A percentile compares a stretch with the other conserved stretches of the same genome.
Evolutionary conservation across 2,797 vertebrate genomes (phyloP).

Genomic region (Coluber constrictor): DNA sequence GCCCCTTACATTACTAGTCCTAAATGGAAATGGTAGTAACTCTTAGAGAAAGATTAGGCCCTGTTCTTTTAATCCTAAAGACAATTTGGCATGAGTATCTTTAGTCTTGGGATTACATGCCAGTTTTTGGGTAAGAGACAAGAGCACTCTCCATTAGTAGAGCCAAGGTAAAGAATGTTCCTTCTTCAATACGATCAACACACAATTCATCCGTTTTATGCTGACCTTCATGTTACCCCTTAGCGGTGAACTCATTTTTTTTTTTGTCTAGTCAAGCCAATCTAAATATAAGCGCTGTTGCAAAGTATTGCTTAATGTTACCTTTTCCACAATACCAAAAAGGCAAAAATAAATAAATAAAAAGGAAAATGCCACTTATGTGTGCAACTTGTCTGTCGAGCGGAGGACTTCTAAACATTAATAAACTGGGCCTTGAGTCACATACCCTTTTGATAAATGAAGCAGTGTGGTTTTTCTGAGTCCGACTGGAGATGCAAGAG

Average conservation of each 20-base stretch:
- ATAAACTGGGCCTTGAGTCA: conserved; percentile 58
- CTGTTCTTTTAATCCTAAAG: neutral
- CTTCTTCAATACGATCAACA: neutral
- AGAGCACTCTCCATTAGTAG: neutral
- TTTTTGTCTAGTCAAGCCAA: conserved; percentile 51
- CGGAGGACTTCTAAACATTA: conserved; percentile 57
- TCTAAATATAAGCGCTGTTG: conserved; percentile 53
- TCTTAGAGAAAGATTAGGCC: neutral
- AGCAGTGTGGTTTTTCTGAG: conserved; percentile 42
- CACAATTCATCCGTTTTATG: conserved; percentile 44
- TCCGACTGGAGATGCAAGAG: conserved; percentile 58
- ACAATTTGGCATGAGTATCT: neutral
- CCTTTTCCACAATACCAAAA: conserved; percentile 38
- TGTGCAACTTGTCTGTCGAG: conserved; percentile 54
- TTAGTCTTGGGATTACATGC: neutral
- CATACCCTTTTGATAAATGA: conserved; percentile 61
- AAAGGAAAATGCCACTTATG: conserved; percentile 46
- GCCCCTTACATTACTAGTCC: neutral
- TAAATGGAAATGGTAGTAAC: neutral
- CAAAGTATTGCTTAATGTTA: conserved; percentile 34
- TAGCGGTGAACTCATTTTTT: conserved; percentile 39
- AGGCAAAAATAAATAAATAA: neutral
- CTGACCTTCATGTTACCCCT: conserved; percentile 53
- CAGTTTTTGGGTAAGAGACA: neutral
- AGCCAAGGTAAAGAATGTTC: conserved; percentile 33